phyloP scores from a whole-genome alignment of 2,888 invertebrate species.

The Orthosia gracilis region DNA sequence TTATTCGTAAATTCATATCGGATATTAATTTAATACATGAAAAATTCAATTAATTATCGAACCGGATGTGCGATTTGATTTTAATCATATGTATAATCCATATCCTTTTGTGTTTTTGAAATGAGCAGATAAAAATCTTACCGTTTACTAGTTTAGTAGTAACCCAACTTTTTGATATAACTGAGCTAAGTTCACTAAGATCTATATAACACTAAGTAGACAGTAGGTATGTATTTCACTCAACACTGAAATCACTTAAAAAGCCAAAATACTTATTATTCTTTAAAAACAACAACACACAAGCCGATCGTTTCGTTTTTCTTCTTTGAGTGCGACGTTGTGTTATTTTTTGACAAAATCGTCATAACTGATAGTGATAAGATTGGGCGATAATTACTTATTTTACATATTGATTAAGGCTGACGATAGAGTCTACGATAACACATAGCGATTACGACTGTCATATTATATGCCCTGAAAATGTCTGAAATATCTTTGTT shows the following conservation, averaged over 20 bases:
- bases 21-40: background rate
- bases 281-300: conserved; percentile 29
- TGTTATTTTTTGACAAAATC: conserved; percentile 69
- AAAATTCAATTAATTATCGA: conserved; percentile 24
- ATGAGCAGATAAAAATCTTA: conserved; percentile 11
- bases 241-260: conserved; percentile 15
- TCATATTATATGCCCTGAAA: conserved; percentile 15
- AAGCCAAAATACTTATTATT: background rate
- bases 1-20: background rate
- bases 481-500: conserved; percentile 10
- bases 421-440: conserved; percentile 45
- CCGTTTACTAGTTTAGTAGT: background rate
- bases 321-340: conserved; percentile 57
- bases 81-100: conserved; percentile 2
- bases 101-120: conserved; percentile 2
- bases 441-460: conserved; percentile 11
- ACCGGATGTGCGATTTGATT: conserved; percentile 39
- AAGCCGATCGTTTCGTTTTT: conserved; percentile 31
- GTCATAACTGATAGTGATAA: conserved; percentile 68
- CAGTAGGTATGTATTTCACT: conserved; percentile 4
- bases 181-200: background rate
- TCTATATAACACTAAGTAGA: background rate
- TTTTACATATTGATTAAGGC: conserved; percentile 70
- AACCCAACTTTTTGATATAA: background rate
- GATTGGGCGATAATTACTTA: conserved; percentile 75